Base-by-base conservation (phyloP, 1,140 invertebrate species). In the Solenopsis fugax region DNA sequence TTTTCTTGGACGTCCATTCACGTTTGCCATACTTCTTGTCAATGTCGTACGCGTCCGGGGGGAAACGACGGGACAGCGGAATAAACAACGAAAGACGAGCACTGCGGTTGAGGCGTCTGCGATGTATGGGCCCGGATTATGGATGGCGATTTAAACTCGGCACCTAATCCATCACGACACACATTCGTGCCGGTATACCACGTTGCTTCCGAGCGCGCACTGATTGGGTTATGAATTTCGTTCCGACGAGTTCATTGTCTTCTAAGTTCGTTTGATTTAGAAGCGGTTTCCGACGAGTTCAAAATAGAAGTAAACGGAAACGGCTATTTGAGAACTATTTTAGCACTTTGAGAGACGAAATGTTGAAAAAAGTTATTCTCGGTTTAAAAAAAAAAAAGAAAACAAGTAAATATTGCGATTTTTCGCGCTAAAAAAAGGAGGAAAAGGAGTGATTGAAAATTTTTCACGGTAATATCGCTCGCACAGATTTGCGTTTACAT, bases 71-170 rank as follows among this genome's bases (percentile, higher is more conserved):
- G 80, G 73, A 67, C 73, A 80, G 9, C 76, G 54, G 34, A 12
- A 64, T 58, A 81, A 69, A 82, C 48, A 86, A 69, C 76, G 65
- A 71, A 60, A 86, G 76, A 71, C 45, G 45, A 71, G 64, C 52
- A 41, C 16, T 81, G 62, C 64, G 85, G 65, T 86, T 62, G 65
- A 67, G 58, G 45, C 65, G 34, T 45, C 29, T n/a, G 45, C 80
- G 65, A 86, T 82, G 41, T 58, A 48, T 58, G 56, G 29, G 45
- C 21, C 62, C 45, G 64, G 77, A 86, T 86, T 86, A 86, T 86
- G 77, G 85, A 86, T 86, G 85, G 77, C 65, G 78, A 86, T 86
- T 86, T 86, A 86, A 86, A 81, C 77, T 86, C 85, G 85, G 48
- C 85, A 80, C 85, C 65, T 86, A 86, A 86, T 86, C 85, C 85